Percentiles rank a stretch among this genome's conserved stretches.
Evolutionary conservation across 2,888 invertebrate genomes (phyloP).

Genomic region (Priocnemis perturbator): DNA sequence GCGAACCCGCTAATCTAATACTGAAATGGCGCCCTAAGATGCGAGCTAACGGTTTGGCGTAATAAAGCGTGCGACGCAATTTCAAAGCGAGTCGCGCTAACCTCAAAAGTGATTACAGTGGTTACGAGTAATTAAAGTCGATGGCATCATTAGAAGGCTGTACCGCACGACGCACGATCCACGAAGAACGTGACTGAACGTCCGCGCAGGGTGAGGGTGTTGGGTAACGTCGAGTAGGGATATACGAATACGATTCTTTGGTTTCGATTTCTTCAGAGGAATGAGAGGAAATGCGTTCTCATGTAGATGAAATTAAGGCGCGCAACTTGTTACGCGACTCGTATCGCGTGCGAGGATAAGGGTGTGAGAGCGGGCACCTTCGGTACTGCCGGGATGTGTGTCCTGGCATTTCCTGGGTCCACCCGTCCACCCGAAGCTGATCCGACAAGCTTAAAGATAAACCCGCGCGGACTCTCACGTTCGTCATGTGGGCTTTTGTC

Average conservation of each 20-base stretch:
- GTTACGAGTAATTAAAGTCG: slow-evolving; percentile 40
- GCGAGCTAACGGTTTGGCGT: slow-evolving; percentile 43
- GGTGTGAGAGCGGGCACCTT: no score
- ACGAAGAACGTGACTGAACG: not conserved
- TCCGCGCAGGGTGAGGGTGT: no score
- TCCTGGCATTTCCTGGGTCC: no score
- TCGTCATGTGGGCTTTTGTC: slow-evolving; percentile 5
- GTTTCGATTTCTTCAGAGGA: no score
- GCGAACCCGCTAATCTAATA: slow-evolving; percentile 43
- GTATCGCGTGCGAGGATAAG: no score
- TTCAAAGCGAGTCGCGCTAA: slow-evolving; percentile 40
- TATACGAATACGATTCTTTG: no score
- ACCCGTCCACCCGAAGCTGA: not conserved
- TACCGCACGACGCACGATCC: not conserved
- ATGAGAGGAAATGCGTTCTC: no score
- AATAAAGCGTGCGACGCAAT: slow-evolving; percentile 41
- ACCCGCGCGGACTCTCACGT: not conserved
- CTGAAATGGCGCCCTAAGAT: slow-evolving; percentile 37
- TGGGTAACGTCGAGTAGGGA: no score
- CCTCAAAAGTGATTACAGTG: slow-evolving; percentile 39
- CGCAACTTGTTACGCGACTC: no score
- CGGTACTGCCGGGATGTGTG: no score
- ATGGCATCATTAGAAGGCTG: slow-evolving; percentile 27
- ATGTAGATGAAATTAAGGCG: no score
- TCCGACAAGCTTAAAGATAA: not conserved